These are phyloP conservation scores for Aradus depressus DNA, from an alignment of 2,888 invertebrate genomes.

Conservation along the genomic window DNA sequence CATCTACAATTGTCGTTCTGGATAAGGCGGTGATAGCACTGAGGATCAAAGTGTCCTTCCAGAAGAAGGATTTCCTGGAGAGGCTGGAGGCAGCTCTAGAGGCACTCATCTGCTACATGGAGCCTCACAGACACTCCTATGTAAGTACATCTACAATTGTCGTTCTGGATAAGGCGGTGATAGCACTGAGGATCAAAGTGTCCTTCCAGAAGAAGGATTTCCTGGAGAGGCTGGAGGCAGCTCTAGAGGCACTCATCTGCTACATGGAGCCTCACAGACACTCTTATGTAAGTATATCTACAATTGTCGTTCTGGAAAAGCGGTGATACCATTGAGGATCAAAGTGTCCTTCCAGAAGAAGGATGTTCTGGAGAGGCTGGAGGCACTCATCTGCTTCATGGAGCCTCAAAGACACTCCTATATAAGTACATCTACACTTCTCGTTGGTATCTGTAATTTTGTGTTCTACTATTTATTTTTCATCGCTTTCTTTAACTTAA, in stretches of 20 bases:
- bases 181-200: constrained; percentile 17
- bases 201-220: constrained; percentile 19
- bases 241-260: constrained; percentile 13
- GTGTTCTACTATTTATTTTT: no score
- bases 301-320: not conserved
- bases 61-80: constrained; percentile 15
- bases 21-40: constrained; percentile 20
- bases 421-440: not conserved
- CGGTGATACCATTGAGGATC: constrained; percentile 19
- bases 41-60: constrained; percentile 16
- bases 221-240: constrained; percentile 14
- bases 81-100: constrained; percentile 19
- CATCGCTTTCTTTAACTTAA: no score
- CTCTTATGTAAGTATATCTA: constrained; percentile 7
- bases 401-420: constrained; percentile 15
- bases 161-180: constrained; percentile 14
- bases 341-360: constrained; percentile 17
- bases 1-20: not conserved
- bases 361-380: constrained; percentile 16
- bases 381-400: constrained; percentile 17
- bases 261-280: constrained; percentile 19
- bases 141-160: not conserved
- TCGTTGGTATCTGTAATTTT: no score
- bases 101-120: constrained; percentile 16
- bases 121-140: constrained; percentile 13